These are phyloP conservation scores for Drosophila hamatofila DNA, from an alignment of 2,888 invertebrate genomes.

Conservation along the genomic window DNA sequence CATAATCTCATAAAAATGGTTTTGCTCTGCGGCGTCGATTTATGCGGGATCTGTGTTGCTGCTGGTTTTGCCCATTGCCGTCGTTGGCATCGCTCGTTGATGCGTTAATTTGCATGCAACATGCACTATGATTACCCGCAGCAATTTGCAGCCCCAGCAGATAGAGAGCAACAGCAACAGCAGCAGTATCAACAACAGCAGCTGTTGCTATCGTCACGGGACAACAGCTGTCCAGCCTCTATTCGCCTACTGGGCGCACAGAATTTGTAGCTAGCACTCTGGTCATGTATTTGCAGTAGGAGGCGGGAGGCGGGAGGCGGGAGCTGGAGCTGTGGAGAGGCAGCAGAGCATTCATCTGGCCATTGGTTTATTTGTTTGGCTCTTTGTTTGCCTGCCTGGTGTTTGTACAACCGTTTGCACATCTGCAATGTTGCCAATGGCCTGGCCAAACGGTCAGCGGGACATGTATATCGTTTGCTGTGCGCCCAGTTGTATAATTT, in stretches of 20 bases:
- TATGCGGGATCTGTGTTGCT: conserved; percentile 53
- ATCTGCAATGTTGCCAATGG: conserved; percentile 58
- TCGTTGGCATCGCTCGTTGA: conserved; percentile 58
- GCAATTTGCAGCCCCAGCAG: conserved; percentile 66
- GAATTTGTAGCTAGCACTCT: conserved; percentile 34
- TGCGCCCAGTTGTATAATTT: conserved; percentile 77
- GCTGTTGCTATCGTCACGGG: conserved; percentile 26
- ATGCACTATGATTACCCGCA: conserved; percentile 80
- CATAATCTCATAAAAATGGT: conserved; percentile 73
- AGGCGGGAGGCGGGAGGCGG: too few relatives aligned
- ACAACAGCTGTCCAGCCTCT: conserved; percentile 60
- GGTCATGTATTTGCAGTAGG: conserved; percentile 7
- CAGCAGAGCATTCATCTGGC: conserved; percentile 19
- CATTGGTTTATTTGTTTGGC: conserved; percentile 45
- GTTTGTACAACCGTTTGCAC: conserved; percentile 65
- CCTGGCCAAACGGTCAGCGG: conserved; percentile 23
- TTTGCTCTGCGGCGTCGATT: conserved; percentile 37
- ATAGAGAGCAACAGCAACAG: conserved; percentile 50
- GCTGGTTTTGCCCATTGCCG: conserved; percentile 31
- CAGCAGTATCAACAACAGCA: neutral
- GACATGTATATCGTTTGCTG: conserved; percentile 56
- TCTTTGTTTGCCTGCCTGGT: conserved; percentile 31
- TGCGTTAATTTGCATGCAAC: conserved; percentile 80
- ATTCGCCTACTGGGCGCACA: conserved; percentile 67
- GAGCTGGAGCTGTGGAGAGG: neutral